A percentile compares a stretch with the other conserved stretches of the same genome.
Evolutionary conservation across 2,113 vertebrate genomes (phyloP).

Genomic region (Bambusicola thoracicus): DNA sequence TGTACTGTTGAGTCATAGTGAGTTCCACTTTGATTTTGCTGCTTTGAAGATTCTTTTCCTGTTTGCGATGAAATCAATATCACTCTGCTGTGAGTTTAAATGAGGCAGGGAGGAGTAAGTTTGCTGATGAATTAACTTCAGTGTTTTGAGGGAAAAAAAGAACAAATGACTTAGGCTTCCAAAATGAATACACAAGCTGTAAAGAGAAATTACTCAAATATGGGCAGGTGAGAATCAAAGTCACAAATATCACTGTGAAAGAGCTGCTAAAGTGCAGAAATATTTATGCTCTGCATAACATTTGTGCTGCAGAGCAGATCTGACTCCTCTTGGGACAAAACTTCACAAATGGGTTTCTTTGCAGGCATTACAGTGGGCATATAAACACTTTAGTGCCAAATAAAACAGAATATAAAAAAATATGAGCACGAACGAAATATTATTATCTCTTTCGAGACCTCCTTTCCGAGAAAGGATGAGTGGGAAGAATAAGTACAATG

Average conservation of each 20-base stretch:
- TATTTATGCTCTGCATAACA: conserved; percentile 63
- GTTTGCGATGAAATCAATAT: conserved; percentile 18
- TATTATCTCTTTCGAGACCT: background rate
- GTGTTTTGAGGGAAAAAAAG: background rate
- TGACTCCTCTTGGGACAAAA: conserved; percentile 52
- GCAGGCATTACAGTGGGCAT: conserved; percentile 51
- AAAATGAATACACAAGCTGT: background rate
- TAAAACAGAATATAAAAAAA: conserved; percentile 52
- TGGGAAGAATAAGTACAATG: background rate
- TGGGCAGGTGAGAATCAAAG: conserved; percentile 46
- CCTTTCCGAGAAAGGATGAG: background rate
- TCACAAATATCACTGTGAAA: background rate
- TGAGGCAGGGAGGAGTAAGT: background rate
- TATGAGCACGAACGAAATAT: background rate
- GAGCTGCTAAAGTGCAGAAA: conserved; percentile 48
- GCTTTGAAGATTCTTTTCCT: conserved; percentile 9
- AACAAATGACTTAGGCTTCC: conserved; percentile 24
- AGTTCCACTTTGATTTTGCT: conserved; percentile 5
- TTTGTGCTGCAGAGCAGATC: conserved; percentile 68
- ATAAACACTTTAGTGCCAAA: conserved; percentile 56
- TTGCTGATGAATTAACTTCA: background rate
- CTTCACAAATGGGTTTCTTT: conserved; percentile 60
- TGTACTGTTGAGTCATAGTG: background rate
- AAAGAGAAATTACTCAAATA: conserved; percentile 42
- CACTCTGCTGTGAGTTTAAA: background rate